Conservation (phyloP, 1,140 invertebrate species). For the Megathymus violae region DNA sequence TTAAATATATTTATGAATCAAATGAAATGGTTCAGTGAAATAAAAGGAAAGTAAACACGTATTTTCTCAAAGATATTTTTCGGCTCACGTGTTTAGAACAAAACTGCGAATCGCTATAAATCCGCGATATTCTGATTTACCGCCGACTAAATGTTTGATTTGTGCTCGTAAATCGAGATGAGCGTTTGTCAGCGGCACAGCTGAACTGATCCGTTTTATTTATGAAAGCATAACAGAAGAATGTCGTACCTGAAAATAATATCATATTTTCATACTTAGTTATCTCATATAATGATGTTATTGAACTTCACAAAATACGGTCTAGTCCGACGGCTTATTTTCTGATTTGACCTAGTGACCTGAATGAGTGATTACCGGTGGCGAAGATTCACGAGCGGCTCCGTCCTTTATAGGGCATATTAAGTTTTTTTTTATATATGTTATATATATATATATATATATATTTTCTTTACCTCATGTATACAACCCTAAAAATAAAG, state of each 20-base stretch:
- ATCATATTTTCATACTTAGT: background rate
- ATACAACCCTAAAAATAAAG: too few species aligned
- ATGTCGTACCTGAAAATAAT: background rate
- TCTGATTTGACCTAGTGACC: too few species aligned
- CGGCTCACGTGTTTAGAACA: slow-evolving; percentile 52
- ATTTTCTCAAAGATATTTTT: slow-evolving; percentile 39
- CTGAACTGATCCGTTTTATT: slow-evolving; percentile 49
- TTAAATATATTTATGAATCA: too few species aligned
- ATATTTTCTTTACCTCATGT: too few species aligned
- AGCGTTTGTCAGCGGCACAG: slow-evolving; percentile 68
- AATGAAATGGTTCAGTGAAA: background rate
- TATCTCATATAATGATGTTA: too few species aligned
- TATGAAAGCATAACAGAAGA: slow-evolving; percentile 10
- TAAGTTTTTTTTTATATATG: too few species aligned
- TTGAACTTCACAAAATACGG: too few species aligned
- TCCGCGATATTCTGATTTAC: slow-evolving; percentile 75
- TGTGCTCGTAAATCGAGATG: slow-evolving; percentile 81
- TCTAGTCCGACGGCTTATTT: too few species aligned
- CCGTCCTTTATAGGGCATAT: too few species aligned
- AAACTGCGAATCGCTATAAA: slow-evolving; percentile 63
- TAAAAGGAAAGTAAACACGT: slow-evolving; percentile 23
- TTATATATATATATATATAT: too few species aligned
- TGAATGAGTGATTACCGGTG: too few species aligned
- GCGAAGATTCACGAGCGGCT: too few species aligned
- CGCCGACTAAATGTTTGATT: slow-evolving; percentile 80